Percentiles rank a stretch among this genome's conserved stretches.
phyloP scores from a whole-genome alignment of 2,113 vertebrate genomes.

The Anhinga rufa region DNA sequence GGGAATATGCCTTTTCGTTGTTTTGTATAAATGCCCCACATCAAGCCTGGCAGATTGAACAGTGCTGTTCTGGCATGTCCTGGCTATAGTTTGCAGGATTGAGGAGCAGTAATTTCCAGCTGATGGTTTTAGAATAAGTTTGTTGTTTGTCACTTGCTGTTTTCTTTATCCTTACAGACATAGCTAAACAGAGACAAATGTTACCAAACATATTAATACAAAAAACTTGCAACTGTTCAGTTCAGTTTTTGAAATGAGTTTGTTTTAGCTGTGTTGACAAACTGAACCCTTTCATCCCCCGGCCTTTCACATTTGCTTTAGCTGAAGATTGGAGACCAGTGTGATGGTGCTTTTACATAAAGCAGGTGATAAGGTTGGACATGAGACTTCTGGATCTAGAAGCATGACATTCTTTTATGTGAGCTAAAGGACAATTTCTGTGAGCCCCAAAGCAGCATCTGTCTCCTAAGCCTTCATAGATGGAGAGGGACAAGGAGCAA shows the following conservation, averaged over 20 bases:
- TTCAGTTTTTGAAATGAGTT: not conserved
- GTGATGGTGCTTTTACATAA: not conserved
- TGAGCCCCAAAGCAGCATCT: not conserved
- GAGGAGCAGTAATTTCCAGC: not conserved
- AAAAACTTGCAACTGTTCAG: not conserved
- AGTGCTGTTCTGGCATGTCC: not conserved
- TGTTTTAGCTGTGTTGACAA: not conserved
- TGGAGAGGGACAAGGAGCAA: not conserved
- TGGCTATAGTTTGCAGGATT: not conserved
- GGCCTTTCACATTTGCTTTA: not conserved
- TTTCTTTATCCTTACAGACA: not conserved
- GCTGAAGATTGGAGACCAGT: not conserved
- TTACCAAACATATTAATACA: not conserved
- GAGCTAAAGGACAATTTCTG: not conserved
- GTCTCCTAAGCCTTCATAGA: not conserved
- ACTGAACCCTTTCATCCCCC: not conserved
- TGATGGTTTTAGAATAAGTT: not conserved
- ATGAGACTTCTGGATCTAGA: not conserved
- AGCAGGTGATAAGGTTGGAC: not conserved
- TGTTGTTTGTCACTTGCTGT: not conserved
- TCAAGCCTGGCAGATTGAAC: not conserved
- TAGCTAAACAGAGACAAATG: not conserved
- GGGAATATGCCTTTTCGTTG: not conserved
- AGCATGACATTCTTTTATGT: not conserved
- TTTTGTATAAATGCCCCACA: not conserved